Percentiles rank a stretch among this genome's conserved stretches.
Conservation (phyloP, 2,797 vertebrate species). For the Cirrhinus mrigala region DNA sequence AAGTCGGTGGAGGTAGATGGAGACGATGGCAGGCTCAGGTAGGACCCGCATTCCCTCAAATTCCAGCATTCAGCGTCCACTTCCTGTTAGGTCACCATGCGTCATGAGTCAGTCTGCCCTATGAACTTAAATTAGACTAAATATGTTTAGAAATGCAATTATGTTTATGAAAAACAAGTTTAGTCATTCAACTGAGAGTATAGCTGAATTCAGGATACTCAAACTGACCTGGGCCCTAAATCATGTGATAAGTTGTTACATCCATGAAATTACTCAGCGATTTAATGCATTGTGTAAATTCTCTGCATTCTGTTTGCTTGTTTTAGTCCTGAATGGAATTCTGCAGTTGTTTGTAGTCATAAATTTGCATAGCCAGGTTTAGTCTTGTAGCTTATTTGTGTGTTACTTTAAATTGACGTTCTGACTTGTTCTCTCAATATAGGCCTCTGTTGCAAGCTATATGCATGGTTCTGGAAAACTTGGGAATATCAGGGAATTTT, state of each 20-base stretch:
- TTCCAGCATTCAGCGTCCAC: not conserved
- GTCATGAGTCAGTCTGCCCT: not conserved
- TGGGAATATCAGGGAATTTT: too few relatives aligned
- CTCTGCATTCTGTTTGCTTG: not conserved
- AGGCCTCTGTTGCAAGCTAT: not conserved
- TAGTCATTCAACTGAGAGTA: not conserved
- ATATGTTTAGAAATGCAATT: not conserved
- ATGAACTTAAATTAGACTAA: not conserved
- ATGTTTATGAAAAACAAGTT: not conserved
- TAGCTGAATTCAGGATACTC: not conserved
- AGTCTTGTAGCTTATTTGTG: not conserved
- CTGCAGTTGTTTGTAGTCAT: not conserved
- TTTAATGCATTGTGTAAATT: not conserved
- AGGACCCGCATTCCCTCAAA: slow-evolving; percentile 20
- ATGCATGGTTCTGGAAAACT: too few relatives aligned
- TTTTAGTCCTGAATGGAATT: not conserved
- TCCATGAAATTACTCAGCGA: not conserved
- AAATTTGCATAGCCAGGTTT: slow-evolving; percentile 13
- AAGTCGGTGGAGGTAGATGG: slow-evolving; percentile 2
- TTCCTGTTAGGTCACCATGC: not conserved
- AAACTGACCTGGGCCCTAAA: not conserved
- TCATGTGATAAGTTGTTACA: not conserved
- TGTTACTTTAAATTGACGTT: not conserved
- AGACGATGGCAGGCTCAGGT: slow-evolving; percentile 45
- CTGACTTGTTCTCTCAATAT: not conserved